A percentile compares a stretch with the other conserved stretches of the same genome.
These are phyloP conservation scores for Melanotaenia duboulayi DNA, from an alignment of 2,113 vertebrate species.

Conservation along the genomic window DNA sequence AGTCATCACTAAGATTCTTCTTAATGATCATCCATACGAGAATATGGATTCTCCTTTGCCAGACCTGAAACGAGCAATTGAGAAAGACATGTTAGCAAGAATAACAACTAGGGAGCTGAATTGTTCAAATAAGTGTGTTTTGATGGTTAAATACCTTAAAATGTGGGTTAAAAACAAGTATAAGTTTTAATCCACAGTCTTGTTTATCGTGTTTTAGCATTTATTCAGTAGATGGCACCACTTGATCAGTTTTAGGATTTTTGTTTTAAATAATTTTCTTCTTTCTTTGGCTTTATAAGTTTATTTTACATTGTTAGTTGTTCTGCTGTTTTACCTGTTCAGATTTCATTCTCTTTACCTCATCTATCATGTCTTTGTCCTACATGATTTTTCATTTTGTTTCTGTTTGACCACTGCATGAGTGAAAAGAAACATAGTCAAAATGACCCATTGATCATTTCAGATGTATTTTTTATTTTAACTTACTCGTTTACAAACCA, in stretches of 20 bases:
- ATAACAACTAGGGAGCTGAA: neutral
- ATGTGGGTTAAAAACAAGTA: neutral
- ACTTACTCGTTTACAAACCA: neutral
- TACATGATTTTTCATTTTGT: neutral
- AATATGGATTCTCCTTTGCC: slow-evolving; percentile 73
- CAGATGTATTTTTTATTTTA: slow-evolving; percentile 12
- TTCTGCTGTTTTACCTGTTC: neutral
- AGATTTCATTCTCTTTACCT: neutral
- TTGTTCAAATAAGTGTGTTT: neutral
- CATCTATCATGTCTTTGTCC: neutral
- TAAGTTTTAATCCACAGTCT: neutral
- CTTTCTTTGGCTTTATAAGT: neutral
- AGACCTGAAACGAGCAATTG: slow-evolving; percentile 63
- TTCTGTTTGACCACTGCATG: neutral
- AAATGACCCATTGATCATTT: neutral
- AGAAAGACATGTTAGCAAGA: neutral
- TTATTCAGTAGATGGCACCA: slow-evolving; percentile 57
- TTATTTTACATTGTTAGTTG: neutral
- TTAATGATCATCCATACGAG: slow-evolving; percentile 72
- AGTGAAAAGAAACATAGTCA: neutral
- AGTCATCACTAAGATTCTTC: slow-evolving; percentile 3
- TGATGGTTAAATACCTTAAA: neutral
- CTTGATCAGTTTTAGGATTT: neutral
- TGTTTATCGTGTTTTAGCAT: neutral
- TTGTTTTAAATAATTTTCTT: neutral